Conservation (phyloP, 1,140 invertebrate genomes). For the Megalonaias nervosa region DNA sequence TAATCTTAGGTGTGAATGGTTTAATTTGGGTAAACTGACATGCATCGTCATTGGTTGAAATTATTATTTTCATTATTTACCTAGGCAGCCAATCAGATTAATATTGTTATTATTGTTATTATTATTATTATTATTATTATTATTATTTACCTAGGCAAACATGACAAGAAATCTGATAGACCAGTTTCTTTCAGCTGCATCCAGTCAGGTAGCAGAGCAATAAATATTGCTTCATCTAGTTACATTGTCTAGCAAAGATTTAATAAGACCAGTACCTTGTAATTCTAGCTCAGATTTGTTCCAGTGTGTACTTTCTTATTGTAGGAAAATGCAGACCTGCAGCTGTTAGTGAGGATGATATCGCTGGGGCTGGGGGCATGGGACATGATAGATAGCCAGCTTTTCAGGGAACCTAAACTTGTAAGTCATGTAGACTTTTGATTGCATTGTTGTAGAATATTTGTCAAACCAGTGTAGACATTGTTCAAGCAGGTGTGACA, state of each 20-base stretch:
- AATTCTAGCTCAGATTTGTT: not conserved
- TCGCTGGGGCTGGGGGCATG: constrained; percentile 93
- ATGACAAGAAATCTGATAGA: not conserved
- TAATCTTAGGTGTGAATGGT: too few species aligned
- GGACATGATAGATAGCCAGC: constrained; percentile 95
- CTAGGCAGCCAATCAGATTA: not conserved
- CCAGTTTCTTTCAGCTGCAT: too few species aligned
- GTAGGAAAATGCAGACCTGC: constrained; percentile 90
- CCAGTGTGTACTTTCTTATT: constrained; percentile 45
- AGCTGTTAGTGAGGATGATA: constrained; percentile 93
- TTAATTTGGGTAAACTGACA: too few species aligned
- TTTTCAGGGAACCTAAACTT: constrained; percentile 92
- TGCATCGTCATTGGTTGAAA: not conserved
- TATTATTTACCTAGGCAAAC: not conserved
- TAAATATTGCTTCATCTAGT: not conserved
- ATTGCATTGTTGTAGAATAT: too few species aligned
- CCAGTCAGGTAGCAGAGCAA: not conserved
- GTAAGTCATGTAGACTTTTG: constrained; percentile 37
- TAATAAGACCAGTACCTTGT: not conserved
- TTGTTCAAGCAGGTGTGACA: not conserved
- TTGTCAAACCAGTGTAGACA: not conserved
- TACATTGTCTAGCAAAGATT: not conserved
- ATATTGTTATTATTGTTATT: not conserved
- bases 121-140: not conserved
- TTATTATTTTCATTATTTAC: not conserved